phyloP scores from a whole-genome alignment of 2,797 vertebrate genomes.

The Urophycis tenuis region DNA sequence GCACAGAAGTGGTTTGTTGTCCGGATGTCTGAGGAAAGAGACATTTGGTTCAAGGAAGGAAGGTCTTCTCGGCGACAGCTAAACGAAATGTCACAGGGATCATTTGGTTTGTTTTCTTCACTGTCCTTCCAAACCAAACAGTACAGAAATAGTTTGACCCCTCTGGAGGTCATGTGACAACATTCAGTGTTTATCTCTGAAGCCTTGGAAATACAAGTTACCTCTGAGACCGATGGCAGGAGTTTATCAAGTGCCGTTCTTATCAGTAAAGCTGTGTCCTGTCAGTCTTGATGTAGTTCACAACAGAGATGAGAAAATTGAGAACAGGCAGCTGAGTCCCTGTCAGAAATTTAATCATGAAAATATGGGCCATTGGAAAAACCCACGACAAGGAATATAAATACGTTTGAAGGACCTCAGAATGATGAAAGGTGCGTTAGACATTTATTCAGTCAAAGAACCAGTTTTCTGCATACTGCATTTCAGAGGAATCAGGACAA shows the following conservation, averaged over 20 bases:
- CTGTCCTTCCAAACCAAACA: slow-evolving; percentile 59
- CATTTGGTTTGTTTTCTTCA: slow-evolving; percentile 39
- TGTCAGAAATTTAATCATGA: not conserved
- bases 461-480: no score
- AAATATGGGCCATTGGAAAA: not conserved
- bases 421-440: not conserved
- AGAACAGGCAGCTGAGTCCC: not conserved
- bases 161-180: slow-evolving; percentile 33
- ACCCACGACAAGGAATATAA: not conserved
- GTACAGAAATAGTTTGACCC: slow-evolving; percentile 55
- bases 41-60: slow-evolving; percentile 42
- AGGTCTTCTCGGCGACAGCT: slow-evolving; percentile 57
- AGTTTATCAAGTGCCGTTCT: not conserved
- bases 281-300: not conserved
- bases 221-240: not conserved
- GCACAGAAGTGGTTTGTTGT: slow-evolving; percentile 28
- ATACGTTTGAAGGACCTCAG: not conserved
- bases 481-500: not conserved
- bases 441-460: slow-evolving; percentile 2
- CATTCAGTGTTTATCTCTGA: slow-evolving; percentile 50
- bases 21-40: slow-evolving; percentile 38
- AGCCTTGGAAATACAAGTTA: slow-evolving; percentile 15
- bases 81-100: slow-evolving; percentile 54
- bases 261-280: not conserved
- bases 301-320: not conserved